Conservation (phyloP, 2,797 vertebrate species). For the Rhabdomys pumilio region DNA sequence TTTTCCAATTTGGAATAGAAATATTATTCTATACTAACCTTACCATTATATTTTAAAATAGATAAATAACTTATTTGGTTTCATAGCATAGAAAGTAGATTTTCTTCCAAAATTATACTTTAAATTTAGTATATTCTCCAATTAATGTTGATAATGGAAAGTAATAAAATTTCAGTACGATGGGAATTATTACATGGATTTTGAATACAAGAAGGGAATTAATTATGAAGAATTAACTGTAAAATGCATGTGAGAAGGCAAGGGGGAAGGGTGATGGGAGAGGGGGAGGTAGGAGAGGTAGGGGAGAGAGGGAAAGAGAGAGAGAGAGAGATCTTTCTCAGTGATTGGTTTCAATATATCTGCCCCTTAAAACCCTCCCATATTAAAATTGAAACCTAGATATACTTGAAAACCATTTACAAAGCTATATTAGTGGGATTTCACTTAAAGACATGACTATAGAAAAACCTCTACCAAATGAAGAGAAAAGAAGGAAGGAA, state of each 20-base stretch:
- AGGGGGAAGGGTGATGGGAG: no score
- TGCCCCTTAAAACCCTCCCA: not conserved
- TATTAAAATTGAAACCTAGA: not conserved
- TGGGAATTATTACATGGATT: not conserved
- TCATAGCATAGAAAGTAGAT: not conserved
- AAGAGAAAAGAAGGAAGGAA: not conserved
- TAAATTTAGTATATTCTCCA: not conserved
- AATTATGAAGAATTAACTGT: not conserved
- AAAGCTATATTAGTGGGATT: not conserved
- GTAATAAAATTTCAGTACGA: not conserved
- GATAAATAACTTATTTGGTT: not conserved
- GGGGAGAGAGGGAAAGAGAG: no score
- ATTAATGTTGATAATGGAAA: not conserved
- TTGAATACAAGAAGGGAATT: not conserved
- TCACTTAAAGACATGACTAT: not conserved
- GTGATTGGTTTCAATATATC: not conserved
- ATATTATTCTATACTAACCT: not conserved
- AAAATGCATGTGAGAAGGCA: not conserved
- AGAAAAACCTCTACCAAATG: not conserved
- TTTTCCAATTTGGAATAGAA: not conserved
- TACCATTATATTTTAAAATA: not conserved
- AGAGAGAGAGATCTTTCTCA: no score
- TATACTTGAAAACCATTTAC: not conserved
- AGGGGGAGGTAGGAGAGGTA: no score
- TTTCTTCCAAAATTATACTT: not conserved